Evolutionary conservation across 53 echinoderm and acorn worm genomes (phyloP).

Genomic region (Luidia sarsii): DNA sequence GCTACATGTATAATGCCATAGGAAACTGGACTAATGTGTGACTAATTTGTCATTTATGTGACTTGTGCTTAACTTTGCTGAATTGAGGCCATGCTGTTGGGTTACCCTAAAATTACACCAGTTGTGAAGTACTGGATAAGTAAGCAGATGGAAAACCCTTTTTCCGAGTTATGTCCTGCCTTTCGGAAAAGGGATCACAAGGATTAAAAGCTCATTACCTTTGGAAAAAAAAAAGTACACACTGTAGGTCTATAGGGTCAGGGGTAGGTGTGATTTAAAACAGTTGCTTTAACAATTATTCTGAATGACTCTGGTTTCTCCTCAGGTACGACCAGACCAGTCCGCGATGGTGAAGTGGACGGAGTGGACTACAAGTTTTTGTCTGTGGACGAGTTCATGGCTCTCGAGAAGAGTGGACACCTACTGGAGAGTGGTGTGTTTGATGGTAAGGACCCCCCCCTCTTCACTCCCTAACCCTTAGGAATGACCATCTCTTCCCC

Average conservation of each 20-base stretch:
- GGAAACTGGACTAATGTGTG: no score
- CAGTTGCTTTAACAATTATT: background rate
- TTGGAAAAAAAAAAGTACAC: background rate
- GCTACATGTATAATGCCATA: no score
- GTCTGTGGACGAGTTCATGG: constrained; percentile 89
- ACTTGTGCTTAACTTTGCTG: no score
- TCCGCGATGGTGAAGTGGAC: constrained; percentile 83
- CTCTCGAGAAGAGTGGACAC: constrained; percentile 90
- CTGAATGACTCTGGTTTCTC: background rate
- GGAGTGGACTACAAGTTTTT: constrained; percentile 95
- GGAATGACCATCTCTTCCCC: no score
- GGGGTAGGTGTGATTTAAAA: background rate
- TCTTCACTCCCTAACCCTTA: no score
- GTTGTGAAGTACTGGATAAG: no score
- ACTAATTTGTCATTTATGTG: no score
- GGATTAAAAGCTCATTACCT: background rate
- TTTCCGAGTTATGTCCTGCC: no score
- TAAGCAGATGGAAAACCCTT: no score
- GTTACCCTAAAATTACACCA: no score
- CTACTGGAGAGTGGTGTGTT: constrained; percentile 95
- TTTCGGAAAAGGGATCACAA: no score
- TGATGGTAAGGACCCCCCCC: constrained; percentile 76
- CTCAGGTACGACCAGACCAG: constrained; percentile 86
- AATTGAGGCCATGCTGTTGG: no score
- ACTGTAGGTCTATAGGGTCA: background rate